phyloP scores from a whole-genome alignment of 2,888 invertebrate species.

The Drosophila dives region DNA sequence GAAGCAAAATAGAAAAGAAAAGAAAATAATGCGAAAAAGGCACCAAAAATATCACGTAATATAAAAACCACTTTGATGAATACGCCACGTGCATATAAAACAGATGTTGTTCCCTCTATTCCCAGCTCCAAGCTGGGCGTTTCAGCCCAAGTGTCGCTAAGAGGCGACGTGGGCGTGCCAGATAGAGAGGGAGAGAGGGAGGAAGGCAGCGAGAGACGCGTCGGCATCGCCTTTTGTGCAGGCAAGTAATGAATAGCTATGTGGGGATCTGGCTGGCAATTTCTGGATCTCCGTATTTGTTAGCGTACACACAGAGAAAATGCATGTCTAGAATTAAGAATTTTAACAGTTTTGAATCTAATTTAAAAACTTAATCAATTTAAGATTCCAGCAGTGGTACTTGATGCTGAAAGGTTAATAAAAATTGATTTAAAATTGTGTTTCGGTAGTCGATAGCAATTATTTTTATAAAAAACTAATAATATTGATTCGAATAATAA shows the following conservation, averaged over 20 bases:
- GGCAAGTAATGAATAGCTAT: constrained; percentile 64
- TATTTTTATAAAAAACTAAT: too few relatives aligned
- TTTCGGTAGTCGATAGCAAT: accelerated
- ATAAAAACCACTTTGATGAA: constrained; percentile 82
- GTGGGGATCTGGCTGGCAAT: constrained; percentile 30
- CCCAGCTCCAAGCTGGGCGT: constrained; percentile 35
- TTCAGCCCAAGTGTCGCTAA: constrained; percentile 48
- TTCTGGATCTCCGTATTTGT: constrained; percentile 1
- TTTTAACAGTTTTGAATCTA: not conserved
- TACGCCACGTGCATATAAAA: constrained; percentile 80
- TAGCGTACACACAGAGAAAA: not conserved
- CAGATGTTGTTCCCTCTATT: constrained; percentile 47
- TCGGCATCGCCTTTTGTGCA: constrained; percentile 48
- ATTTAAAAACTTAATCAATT: not conserved
- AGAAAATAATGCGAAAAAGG: constrained; percentile 60
- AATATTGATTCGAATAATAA: too few relatives aligned
- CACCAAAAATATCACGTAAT: constrained; percentile 80
- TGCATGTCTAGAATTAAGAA: not conserved
- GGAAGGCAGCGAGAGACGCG: constrained; percentile 19
- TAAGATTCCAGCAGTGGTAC: not conserved
- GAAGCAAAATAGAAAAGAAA: constrained; percentile 20
- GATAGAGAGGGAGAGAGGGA: constrained; percentile 10
- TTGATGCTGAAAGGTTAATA: not conserved
- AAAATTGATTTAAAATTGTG: not conserved
- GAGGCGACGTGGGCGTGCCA: constrained; percentile 51